Base-by-base conservation (phyloP, 1,140 invertebrate genomes). In the Macrotrachela quadricornifera region DNA sequence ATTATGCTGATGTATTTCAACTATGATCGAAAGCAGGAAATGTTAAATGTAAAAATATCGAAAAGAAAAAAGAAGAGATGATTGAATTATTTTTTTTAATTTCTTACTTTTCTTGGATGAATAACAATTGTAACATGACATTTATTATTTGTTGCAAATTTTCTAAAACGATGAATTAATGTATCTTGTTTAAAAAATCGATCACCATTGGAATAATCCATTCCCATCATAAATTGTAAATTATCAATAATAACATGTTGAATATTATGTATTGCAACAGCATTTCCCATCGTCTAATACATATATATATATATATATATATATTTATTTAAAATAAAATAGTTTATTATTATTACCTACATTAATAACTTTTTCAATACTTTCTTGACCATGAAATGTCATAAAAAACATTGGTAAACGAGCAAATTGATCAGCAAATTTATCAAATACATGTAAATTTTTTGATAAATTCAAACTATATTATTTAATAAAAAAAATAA, bases 161-260 rank as follows among this genome's bases (percentile, higher is more conserved):
- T 77, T 41, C 92, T 73, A 70, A 96, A 90, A 13, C 78, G 75
- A 11, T 78, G 77, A 56, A 95, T 79, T 49, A 95, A 80, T 10
- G 78, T 72, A 72, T 99, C 92, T 70, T 97, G 87, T 58, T 78
- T 77, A 73, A 78, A 79, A 73, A 83, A 94, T 49, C 81, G 76
- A 64, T 95, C 86, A 14, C 77, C 66, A 53, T 74, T 74, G 6
- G 68, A 55, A 1, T 75, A 74, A 6, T 76, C 75, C 49, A 78
- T 73, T 0, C 86, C 90, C 76, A 95, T 79, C 87, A 95, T 94
- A 65, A 96, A 97, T 70, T 99, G 94, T n/a, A 99, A 76, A 72
- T 97, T 97, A 71, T 99, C 94, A 47, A 99, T 85, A 38, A 99
- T 79, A 3, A 97, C 82, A 71, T 99, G 94, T 38, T 79, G 74